Evolutionary conservation across 2,888 invertebrate genomes (phyloP), one percentile per base, ranked within the genome.

Genomic region (Uloborus plumipes): DNA sequence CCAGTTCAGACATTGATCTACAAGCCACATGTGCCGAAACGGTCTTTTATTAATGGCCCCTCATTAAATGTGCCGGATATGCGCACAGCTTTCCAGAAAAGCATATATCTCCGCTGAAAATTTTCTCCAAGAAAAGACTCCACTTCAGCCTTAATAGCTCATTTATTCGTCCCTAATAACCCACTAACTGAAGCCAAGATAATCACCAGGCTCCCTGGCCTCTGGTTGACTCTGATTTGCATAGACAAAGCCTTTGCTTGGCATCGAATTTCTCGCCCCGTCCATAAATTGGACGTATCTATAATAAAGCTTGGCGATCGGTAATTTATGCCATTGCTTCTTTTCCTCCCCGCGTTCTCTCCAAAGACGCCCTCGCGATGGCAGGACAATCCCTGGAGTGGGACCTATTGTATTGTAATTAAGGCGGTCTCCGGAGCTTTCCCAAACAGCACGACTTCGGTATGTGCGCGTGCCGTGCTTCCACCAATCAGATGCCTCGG

Each of bases 391-490:
- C 58, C 71, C 71, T 77, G 53, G 64, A 74, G 74, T 65, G 69
- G 76, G 69, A 76, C 69, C 76, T 51, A 76, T 76, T 76, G 76
- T 76, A 76, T 76, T 62, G 69, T 76, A 76, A 76, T 76, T 76
- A 76, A 76, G 76, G 75, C 65, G 75, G 53, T 50, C 18, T 31
- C n/a, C 47, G n/a, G 26, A 51, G 61, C 76, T 76, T 76, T 69
- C 20, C 69, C 69, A 76, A 76, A 76, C 76, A 76, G 69, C 76
- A 76, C 76, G 76, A 65, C 39, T 39, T 39, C 39, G 39, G 39
- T 11, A 39, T 39, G 39, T 39, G 39, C 39, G 3, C 39, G 39
- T 39, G 39, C 7, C 47, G 61, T 59, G 51, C 39, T 67, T n/a
- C 73, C 66, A 66, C 79, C 79, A 80, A 80, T 80, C 67, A 80